A percentile compares a stretch with the other conserved stretches of the same genome.
These are phyloP conservation scores for Emydoidea blandingii DNA, from an alignment of 2,797 vertebrate species.

Conservation along the genomic window DNA sequence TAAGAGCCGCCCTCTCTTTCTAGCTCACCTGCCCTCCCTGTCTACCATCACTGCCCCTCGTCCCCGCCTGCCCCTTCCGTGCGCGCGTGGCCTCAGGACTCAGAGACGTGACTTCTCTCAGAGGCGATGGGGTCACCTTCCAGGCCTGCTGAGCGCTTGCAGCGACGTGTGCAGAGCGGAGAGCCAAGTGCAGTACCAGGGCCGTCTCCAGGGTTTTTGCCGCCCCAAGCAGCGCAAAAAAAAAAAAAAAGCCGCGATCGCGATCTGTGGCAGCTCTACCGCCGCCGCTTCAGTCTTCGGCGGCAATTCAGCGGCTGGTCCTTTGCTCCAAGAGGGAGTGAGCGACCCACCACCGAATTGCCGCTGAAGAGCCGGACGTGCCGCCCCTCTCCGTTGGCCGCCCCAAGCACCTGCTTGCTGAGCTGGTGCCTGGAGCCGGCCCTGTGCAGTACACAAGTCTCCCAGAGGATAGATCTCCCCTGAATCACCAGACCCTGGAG, in stretches of 20 bases:
- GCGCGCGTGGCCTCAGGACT: background rate
- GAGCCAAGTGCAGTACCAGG: background rate
- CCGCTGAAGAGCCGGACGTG: no score
- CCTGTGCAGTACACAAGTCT: background rate
- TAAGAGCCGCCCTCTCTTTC: slow-evolving; percentile 77
- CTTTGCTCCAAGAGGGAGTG: no score
- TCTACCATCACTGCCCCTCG: fast-evolving
- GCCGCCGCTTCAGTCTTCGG: no score
- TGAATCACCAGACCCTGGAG: background rate
- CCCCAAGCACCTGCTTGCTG: no score
- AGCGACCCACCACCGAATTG: no score
- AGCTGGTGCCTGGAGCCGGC: no score
- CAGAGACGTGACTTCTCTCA: background rate
- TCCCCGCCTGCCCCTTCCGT: background rate
- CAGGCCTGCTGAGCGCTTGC: background rate
- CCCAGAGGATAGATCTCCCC: background rate
- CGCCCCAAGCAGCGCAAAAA: no score
- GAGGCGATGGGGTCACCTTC: background rate
- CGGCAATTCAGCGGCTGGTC: no score
- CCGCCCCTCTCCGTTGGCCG: no score
- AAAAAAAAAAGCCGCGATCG: no score
- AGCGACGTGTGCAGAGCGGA: background rate
- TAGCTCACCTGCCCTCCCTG: fast-evolving
- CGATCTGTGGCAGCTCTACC: no score
- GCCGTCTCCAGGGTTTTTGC: no score